Evolutionary conservation across 1,140 invertebrate species (phyloP).

Genomic region (Pogonognathellus flavescens): DNA sequence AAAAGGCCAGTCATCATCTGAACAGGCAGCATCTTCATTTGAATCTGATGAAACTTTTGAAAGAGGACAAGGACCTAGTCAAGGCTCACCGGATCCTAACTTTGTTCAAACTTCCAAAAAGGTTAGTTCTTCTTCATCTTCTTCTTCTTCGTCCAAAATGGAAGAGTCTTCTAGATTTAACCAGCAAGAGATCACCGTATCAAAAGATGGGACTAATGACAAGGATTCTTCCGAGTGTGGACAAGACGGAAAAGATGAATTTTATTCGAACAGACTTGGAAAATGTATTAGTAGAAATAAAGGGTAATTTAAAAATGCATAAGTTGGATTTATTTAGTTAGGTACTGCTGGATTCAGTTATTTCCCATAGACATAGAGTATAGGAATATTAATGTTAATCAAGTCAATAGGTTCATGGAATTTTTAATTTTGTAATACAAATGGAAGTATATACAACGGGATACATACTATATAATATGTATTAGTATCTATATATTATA

Average conservation of each 20-base stretch:
- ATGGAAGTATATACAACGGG: too few species aligned
- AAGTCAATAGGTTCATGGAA: too few species aligned
- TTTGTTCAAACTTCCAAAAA: conserved; percentile 39
- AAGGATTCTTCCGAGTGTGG: conserved; percentile 54
- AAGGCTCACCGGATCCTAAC: background rate
- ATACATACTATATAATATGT: too few species aligned
- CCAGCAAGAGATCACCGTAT: background rate
- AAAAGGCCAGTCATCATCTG: background rate
- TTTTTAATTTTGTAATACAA: too few species aligned
- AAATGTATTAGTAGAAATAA: conserved; percentile 49
- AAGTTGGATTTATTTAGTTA: too few species aligned
- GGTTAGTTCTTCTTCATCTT: conserved; percentile 13
- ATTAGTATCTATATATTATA: too few species aligned
- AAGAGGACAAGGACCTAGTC: conserved; percentile 11
- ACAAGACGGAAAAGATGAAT: conserved; percentile 48
- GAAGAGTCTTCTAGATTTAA: conserved; percentile 33
- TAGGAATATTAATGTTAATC: too few species aligned
- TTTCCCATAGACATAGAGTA: too few species aligned
- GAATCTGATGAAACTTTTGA: conserved; percentile 13
- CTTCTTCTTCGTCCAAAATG: background rate
- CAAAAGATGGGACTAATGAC: conserved; percentile 49
- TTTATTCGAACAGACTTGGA: conserved; percentile 48
- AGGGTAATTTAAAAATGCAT: background rate
- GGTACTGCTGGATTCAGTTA: too few species aligned
- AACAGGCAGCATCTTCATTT: conserved; percentile 21